A percentile compares a stretch with the other conserved stretches of the same genome.
phyloP scores from a whole-genome alignment of 2,888 invertebrate genomes.

The Antitype chi region DNA sequence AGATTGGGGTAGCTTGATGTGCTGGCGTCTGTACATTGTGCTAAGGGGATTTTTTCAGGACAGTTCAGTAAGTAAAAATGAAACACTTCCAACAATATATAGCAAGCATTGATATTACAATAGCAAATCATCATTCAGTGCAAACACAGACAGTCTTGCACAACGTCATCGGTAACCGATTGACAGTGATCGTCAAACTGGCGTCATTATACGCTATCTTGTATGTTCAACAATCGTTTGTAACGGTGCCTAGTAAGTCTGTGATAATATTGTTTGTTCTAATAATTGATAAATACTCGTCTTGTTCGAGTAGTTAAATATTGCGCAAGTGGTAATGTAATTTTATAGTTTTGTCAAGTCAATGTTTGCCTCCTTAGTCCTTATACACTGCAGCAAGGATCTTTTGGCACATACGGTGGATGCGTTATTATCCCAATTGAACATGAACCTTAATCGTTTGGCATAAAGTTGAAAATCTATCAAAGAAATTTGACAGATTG shows the following conservation, averaged over 20 bases:
- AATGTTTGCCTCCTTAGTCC: not conserved
- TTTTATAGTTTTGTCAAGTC: not conserved
- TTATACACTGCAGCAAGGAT: no score
- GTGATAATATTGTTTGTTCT: slow-evolving; percentile 24
- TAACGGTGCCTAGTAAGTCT: not conserved
- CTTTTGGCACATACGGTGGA: no score
- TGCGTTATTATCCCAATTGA: no score
- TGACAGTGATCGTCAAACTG: slow-evolving; percentile 18
- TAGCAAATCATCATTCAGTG: not conserved
- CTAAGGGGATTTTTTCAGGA: not conserved
- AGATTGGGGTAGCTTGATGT: no score
- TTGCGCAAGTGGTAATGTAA: not conserved
- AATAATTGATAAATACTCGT: not conserved
- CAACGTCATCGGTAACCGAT: slow-evolving; percentile 19
- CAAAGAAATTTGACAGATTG: no score
- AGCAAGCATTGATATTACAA: not conserved
- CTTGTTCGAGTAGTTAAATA: not conserved
- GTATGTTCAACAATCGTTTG: slow-evolving; percentile 5
- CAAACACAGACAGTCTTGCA: slow-evolving; percentile 26
- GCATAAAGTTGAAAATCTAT: no score
- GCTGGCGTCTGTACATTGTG: not conserved
- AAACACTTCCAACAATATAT: not conserved
- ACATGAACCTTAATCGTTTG: no score
- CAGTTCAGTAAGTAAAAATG: not conserved
- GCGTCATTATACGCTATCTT: slow-evolving; percentile 11